Conservation (phyloP, 2,113 vertebrate species). For the Tichodroma muraria region DNA sequence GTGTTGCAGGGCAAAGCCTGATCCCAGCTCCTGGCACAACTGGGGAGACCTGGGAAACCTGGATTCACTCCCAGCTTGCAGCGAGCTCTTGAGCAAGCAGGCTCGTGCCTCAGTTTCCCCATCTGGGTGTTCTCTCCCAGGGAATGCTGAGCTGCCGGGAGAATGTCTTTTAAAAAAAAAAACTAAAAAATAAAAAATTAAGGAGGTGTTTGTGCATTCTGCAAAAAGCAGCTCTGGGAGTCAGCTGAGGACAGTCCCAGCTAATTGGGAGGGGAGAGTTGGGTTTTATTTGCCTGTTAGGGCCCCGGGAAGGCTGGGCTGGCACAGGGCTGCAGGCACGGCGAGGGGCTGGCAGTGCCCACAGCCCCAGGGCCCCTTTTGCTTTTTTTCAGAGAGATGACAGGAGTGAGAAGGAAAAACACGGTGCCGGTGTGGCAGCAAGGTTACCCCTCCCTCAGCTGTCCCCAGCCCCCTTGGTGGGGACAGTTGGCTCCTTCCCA, state of each 20-base stretch:
- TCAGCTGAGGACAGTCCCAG: background rate
- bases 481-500: background rate
- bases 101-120: background rate
- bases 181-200: background rate
- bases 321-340: background rate
- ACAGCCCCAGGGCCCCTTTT: rapidly evolving
- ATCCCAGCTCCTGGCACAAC: background rate
- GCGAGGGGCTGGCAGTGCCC: background rate
- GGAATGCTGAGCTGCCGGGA: background rate
- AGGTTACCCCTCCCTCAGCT: background rate
- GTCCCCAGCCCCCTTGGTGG: background rate
- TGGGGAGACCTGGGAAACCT: background rate
- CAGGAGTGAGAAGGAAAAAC: background rate
- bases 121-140: background rate
- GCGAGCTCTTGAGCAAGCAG: background rate
- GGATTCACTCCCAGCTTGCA: background rate
- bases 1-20: background rate
- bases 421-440: rapidly evolving
- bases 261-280: background rate
- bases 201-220: background rate
- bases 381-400: background rate
- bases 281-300: background rate
- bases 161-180: background rate
- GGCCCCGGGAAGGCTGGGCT: background rate
- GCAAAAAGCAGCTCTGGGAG: background rate